Conservation (phyloP, 2,113 vertebrate genomes). For the Fulica atra region DNA sequence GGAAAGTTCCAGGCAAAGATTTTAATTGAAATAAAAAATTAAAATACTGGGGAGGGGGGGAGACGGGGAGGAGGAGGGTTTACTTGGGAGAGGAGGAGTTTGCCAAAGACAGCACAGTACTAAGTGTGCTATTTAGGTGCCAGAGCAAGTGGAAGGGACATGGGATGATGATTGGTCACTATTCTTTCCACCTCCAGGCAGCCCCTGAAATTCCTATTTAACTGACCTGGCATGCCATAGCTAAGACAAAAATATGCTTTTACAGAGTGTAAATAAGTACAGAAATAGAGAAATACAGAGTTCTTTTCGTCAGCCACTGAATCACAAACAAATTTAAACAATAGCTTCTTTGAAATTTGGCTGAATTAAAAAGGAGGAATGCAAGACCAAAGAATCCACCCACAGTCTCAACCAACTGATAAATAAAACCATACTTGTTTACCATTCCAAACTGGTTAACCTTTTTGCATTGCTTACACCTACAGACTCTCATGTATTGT, state of each 20-base stretch:
- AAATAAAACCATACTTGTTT: slow-evolving; percentile 60
- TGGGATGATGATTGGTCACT: background rate
- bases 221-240: background rate
- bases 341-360: slow-evolving; percentile 39
- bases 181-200: slow-evolving; percentile 18
- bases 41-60: background rate
- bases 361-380: slow-evolving; percentile 25
- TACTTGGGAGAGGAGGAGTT: background rate
- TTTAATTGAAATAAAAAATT: background rate
- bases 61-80: no score
- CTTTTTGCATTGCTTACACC: background rate
- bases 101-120: background rate
- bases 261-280: slow-evolving; percentile 35
- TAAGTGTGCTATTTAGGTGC: background rate
- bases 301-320: slow-evolving; percentile 16
- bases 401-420: slow-evolving; percentile 23
- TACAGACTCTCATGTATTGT: background rate
- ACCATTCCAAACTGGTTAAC: background rate
- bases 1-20: background rate
- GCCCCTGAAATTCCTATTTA: slow-evolving; percentile 25
- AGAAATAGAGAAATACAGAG: background rate
- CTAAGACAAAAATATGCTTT: slow-evolving; percentile 13
- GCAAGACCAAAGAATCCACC: slow-evolving; percentile 24
- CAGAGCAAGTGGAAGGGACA: background rate
- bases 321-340: slow-evolving; percentile 41